phyloP scores from a whole-genome alignment of 2,888 invertebrate genomes.

The Ophion slaviceki region DNA sequence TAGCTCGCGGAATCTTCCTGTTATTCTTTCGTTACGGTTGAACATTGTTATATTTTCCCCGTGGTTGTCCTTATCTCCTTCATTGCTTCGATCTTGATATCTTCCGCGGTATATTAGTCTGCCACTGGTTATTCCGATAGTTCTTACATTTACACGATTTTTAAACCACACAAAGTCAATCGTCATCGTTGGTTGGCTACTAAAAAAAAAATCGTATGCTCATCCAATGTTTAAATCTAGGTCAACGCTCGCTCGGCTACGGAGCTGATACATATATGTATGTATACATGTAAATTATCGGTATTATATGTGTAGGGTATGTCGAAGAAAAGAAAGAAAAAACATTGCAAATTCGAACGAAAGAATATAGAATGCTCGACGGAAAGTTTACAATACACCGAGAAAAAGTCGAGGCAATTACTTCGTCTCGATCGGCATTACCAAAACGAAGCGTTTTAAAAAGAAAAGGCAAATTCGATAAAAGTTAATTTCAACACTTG shows the following conservation, averaged over 20 bases:
- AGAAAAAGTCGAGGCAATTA: conserved; percentile 43
- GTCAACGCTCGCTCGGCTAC: conserved; percentile 70
- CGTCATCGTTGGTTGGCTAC: conserved; percentile 58
- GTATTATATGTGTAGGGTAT: conserved; percentile 69
- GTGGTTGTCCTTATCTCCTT: conserved; percentile 6
- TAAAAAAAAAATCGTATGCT: conserved; percentile 56
- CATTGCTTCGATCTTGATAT: conserved; percentile 52
- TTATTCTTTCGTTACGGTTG: conserved; percentile 18
- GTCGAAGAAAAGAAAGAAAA: conserved; percentile 60
- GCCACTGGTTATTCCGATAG: conserved; percentile 57
- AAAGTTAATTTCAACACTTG: conserved; percentile 61
- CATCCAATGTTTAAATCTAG: conserved; percentile 58
- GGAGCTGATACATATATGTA: conserved; percentile 72
- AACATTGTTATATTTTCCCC: conserved; percentile 25
- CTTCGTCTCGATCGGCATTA: conserved; percentile 8
- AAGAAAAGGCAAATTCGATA: conserved; percentile 40
- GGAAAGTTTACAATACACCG: conserved; percentile 57
- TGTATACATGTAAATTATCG: conserved; percentile 71
- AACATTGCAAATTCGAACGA: conserved; percentile 47
- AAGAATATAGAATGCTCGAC: conserved; percentile 41
- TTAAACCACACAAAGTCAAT: conserved; percentile 46
- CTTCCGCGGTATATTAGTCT: conserved; percentile 43
- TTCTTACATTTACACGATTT: conserved; percentile 58
- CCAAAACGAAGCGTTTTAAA: conserved; percentile 17
- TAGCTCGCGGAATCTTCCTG: conserved; percentile 39